phyloP scores from a whole-genome alignment of 2,888 invertebrate species.

The Teinopalpus imperialis region DNA sequence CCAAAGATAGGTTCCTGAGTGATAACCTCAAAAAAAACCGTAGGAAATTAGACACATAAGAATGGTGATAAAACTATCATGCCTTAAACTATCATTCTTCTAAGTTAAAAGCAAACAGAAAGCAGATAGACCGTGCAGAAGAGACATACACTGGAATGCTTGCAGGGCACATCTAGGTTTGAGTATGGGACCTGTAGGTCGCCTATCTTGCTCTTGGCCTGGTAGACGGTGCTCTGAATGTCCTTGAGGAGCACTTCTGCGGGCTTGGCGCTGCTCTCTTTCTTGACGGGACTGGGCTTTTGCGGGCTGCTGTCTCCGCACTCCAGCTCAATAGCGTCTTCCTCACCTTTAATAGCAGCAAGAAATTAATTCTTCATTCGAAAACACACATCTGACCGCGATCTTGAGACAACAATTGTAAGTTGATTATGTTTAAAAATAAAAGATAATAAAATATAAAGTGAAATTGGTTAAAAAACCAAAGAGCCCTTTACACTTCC shows the following conservation, averaged over 20 bases:
- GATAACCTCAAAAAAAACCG: too few relatives aligned
- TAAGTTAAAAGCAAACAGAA: slow-evolving; percentile 30
- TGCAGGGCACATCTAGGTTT: slow-evolving; percentile 59
- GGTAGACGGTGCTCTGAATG: slow-evolving; percentile 80
- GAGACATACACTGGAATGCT: slow-evolving; percentile 67
- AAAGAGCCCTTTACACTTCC: too few relatives aligned
- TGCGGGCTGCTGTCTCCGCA: slow-evolving; percentile 39
- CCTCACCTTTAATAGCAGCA: slow-evolving; percentile 61
- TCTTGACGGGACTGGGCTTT: slow-evolving; percentile 38
- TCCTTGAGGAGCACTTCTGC: slow-evolving; percentile 69
- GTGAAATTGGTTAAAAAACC: too few relatives aligned
- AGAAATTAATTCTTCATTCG: too few relatives aligned
- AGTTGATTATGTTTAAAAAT: too few relatives aligned
- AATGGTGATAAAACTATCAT: not conserved
- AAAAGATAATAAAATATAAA: too few relatives aligned
- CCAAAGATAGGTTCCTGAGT: too few relatives aligned
- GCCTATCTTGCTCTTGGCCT: slow-evolving; percentile 83
- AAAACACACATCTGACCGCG: too few relatives aligned
- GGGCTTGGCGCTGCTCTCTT: slow-evolving; percentile 60
- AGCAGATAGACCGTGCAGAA: slow-evolving; percentile 67
- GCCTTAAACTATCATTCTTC: slow-evolving; percentile 5
- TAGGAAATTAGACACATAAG: too few relatives aligned
- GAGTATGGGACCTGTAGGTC: slow-evolving; percentile 81
- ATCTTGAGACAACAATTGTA: too few relatives aligned
- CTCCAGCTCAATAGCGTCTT: slow-evolving; percentile 63